A percentile compares a stretch with the other conserved stretches of the same genome.
These are phyloP conservation scores for Drosophila austrosaltans DNA, from an alignment of 2,888 invertebrate species.

Conservation along the genomic window DNA sequence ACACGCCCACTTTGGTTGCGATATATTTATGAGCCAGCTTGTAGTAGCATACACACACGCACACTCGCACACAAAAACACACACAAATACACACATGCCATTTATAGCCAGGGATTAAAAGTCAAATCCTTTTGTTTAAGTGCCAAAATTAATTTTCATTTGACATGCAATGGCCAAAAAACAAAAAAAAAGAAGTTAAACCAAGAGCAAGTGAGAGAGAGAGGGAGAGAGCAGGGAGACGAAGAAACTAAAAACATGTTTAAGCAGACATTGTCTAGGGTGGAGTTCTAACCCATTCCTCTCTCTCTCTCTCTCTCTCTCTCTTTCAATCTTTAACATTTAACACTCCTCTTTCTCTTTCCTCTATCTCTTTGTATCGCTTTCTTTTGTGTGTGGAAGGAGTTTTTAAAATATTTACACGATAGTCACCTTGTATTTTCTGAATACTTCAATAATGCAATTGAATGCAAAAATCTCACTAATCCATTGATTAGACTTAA, in stretches of 20 bases:
- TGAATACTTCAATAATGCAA: constrained; percentile 56
- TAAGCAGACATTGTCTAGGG: constrained; percentile 8
- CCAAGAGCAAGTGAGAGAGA: no score
- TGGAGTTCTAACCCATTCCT: neutral
- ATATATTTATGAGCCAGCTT: constrained; percentile 19
- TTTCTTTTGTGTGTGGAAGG: neutral
- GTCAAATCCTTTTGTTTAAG: constrained; percentile 78
- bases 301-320: neutral
- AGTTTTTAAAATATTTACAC: no score
- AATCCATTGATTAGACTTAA: constrained; percentile 77
- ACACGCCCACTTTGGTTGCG: constrained; percentile 15
- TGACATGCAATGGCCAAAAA: constrained; percentile 72
- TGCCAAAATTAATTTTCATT: constrained; percentile 78
- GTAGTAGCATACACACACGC: constrained; percentile 35
- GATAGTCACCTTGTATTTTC: neutral
- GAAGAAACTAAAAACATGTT: constrained; percentile 5
- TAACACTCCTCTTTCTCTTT: neutral
- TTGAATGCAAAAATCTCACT: constrained; percentile 71
- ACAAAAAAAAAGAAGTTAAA: constrained; percentile 36
- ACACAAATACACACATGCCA: constrained; percentile 66
- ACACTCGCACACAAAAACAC: constrained; percentile 46
- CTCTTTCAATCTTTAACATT: neutral
- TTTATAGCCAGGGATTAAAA: constrained; percentile 79
- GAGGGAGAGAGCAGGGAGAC: no score
- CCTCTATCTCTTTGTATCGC: neutral